Evolutionary conservation across 2,113 vertebrate species (phyloP).

Genomic region (Craseonycteris thonglongyai): DNA sequence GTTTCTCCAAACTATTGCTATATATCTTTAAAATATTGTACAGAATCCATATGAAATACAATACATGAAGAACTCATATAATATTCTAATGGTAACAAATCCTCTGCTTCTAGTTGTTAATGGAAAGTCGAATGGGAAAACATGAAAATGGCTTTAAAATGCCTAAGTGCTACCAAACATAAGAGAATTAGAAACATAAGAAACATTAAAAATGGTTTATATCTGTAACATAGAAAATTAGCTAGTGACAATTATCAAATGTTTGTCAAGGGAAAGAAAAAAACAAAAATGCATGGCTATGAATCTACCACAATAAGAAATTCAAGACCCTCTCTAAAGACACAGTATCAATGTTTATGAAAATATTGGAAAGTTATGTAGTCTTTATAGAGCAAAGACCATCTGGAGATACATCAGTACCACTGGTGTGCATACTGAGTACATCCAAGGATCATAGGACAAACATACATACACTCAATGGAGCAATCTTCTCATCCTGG

Average conservation of each 20-base stretch:
- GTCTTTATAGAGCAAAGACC: not conserved
- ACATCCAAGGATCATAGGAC: not conserved
- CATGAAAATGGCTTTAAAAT: conserved; percentile 16
- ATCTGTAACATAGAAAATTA: not conserved
- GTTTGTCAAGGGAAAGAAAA: not conserved
- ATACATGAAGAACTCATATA: not conserved
- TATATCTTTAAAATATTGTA: not conserved
- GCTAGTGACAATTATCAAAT: not conserved
- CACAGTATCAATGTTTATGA: not conserved
- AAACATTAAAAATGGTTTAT: not conserved
- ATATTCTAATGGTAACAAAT: conserved; percentile 4
- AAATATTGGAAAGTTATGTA: not conserved
- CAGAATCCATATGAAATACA: conserved; percentile 14
- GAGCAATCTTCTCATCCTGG: not conserved
- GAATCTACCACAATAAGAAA: not conserved
- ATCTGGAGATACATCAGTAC: not conserved
- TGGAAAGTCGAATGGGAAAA: conserved; percentile 9
- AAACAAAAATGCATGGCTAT: not conserved
- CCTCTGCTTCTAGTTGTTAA: not conserved
- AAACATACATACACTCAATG: conserved; percentile 61
- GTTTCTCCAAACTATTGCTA: not conserved
- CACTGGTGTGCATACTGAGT: not conserved
- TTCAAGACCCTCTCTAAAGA: not conserved
- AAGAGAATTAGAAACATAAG: not conserved
- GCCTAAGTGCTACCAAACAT: not conserved